A percentile compares a stretch with the other conserved stretches of the same genome.
phyloP scores from a whole-genome alignment of 2,888 invertebrate species.

The Portevinia maculata region DNA sequence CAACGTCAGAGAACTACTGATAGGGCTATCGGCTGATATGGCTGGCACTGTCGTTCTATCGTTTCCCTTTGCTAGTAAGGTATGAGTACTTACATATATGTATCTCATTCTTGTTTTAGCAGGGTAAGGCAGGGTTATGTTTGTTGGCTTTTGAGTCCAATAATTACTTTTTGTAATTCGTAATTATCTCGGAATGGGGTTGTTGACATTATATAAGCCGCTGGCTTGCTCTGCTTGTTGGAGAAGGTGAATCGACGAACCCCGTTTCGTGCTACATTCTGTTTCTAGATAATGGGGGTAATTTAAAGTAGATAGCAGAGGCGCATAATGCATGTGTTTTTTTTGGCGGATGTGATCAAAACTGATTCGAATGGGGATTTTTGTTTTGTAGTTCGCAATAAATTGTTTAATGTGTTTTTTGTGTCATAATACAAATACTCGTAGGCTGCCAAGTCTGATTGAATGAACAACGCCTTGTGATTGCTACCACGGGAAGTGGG shows the following conservation, averaged over 20 bases:
- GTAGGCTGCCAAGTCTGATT: too few relatives aligned
- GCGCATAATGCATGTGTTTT: background rate
- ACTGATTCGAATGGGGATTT: background rate
- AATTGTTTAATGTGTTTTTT: background rate
- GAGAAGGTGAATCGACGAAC: background rate
- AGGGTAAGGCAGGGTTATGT: background rate
- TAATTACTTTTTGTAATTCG: constrained; percentile 25
- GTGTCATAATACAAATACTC: too few relatives aligned
- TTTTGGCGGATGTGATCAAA: background rate
- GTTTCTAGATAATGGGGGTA: background rate
- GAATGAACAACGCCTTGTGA: too few relatives aligned
- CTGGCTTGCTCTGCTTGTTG: background rate
- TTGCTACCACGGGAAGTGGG: too few relatives aligned
- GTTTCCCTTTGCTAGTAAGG: background rate
- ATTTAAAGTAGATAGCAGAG: background rate
- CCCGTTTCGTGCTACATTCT: background rate
- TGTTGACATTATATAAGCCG: constrained; percentile 1
- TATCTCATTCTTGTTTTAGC: too few relatives aligned
- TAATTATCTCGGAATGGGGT: constrained; percentile 20
- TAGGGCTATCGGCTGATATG: background rate
- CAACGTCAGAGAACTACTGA: background rate
- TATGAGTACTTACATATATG: too few relatives aligned
- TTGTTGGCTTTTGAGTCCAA: background rate
- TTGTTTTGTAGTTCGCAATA: too few relatives aligned
- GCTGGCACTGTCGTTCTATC: background rate